These are phyloP conservation scores for Drosophila mettleri DNA, from an alignment of 2,888 invertebrate species.

Conservation along the genomic window DNA sequence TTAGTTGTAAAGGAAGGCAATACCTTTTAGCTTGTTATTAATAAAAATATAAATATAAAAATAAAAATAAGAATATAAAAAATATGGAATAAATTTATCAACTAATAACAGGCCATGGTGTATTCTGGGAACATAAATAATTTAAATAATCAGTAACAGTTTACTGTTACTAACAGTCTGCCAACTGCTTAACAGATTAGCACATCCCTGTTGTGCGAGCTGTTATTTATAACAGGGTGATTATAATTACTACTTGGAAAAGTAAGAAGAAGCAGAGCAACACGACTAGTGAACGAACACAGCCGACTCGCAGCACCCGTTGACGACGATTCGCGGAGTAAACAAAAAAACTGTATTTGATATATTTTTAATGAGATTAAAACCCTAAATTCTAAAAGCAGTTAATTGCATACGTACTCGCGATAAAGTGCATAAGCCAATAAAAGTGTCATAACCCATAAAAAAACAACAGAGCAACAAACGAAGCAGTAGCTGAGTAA, in stretches of 20 bases:
- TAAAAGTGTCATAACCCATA: constrained; percentile 33
- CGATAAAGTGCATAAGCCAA: constrained; percentile 40
- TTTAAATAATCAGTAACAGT: not conserved
- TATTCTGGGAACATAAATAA: not conserved
- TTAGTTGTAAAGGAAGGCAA: not conserved
- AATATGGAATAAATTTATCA: not conserved
- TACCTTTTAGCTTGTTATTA: no score
- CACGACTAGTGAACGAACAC: constrained; percentile 47
- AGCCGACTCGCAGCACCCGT: constrained; percentile 48
- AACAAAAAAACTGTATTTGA: constrained; percentile 52
- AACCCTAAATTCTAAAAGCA: constrained; percentile 38
- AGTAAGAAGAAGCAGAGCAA: constrained; percentile 40
- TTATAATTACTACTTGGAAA: constrained; percentile 1
- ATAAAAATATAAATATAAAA: no score
- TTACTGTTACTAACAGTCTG: constrained; percentile 20
- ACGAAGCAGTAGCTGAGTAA: constrained; percentile 29
- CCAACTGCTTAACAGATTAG: constrained; percentile 10
- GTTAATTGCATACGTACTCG: constrained; percentile 34
- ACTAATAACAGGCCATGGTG: not conserved
- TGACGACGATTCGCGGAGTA: constrained; percentile 50
- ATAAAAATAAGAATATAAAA: no score
- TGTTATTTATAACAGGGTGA: constrained; percentile 52
- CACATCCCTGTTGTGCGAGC: constrained; percentile 32
- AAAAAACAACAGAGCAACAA: constrained; percentile 17
- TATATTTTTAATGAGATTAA: constrained; percentile 65